These are phyloP conservation scores for Phrynosoma blainvillii DNA, from an alignment of 2,113 vertebrate species.

Conservation along the genomic window DNA sequence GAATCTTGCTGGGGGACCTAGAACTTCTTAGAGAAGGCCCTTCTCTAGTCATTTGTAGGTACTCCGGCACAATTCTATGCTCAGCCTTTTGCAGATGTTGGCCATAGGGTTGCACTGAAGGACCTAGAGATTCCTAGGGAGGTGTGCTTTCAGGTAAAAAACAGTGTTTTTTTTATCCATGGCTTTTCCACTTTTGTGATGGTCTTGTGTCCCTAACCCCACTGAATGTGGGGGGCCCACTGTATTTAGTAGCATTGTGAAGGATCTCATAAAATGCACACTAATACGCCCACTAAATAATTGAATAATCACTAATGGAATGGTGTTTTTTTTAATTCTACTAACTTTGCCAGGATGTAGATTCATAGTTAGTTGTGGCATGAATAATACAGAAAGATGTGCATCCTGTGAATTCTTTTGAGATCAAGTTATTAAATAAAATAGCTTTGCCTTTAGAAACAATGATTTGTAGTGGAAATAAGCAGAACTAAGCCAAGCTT, in stretches of 20 bases:
- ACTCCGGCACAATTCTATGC: too few relatives aligned
- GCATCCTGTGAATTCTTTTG: not conserved
- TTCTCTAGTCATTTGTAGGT: too few relatives aligned
- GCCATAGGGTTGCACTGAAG: too few relatives aligned
- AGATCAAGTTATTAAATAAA: not conserved
- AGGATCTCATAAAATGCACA: not conserved
- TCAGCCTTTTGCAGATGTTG: too few relatives aligned
- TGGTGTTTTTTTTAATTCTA: not conserved
- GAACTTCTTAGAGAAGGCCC: too few relatives aligned
- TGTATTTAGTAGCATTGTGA: not conserved
- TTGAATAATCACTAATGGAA: not conserved
- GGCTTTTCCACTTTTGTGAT: too few relatives aligned
- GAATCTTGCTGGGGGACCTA: too few relatives aligned
- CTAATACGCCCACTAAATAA: accelerated
- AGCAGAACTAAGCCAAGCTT: not conserved
- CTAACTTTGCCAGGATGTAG: not conserved
- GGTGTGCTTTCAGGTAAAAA: too few relatives aligned
- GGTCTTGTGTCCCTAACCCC: too few relatives aligned
- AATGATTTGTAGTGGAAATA: not conserved
- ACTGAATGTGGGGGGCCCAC: too few relatives aligned
- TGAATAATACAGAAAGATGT: not conserved
- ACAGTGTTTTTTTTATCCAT: too few relatives aligned
- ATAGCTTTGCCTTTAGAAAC: not conserved
- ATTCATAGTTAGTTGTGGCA: not conserved
- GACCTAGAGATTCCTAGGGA: too few relatives aligned